Conservation (phyloP, 2,113 vertebrate genomes). For the Pristiophorus japonicus region DNA sequence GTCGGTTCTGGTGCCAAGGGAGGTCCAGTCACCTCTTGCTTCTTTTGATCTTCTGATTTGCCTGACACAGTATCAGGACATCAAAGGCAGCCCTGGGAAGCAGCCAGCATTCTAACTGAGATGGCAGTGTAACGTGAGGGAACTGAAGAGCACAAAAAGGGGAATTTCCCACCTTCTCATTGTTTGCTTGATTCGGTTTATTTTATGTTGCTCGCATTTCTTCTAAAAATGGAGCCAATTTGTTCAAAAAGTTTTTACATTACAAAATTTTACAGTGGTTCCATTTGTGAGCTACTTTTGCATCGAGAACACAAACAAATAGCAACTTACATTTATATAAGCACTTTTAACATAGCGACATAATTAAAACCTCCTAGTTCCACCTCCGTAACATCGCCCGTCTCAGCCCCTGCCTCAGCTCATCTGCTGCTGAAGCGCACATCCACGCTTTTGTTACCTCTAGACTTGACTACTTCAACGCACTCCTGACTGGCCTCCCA, state of each 20-base stretch:
- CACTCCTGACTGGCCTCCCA: too few species aligned
- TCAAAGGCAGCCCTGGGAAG: conserved; percentile 17
- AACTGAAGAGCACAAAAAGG: not conserved
- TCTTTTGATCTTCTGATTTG: conserved; percentile 25
- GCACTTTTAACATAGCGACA: not conserved
- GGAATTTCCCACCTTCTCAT: not conserved
- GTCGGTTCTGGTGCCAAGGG: not conserved
- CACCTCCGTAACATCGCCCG: too few species aligned
- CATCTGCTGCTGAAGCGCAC: too few species aligned
- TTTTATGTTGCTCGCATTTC: not conserved
- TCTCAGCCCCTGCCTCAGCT: too few species aligned
- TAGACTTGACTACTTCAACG: too few species aligned
- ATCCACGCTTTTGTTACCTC: too few species aligned
- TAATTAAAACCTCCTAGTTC: too few species aligned
- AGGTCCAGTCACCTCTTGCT: not conserved
- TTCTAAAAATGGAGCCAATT: not conserved
- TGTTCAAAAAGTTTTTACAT: not conserved
- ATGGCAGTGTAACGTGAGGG: not conserved
- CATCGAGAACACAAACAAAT: not conserved
- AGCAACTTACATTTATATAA: not conserved
- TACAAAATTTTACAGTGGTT: not conserved
- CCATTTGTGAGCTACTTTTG: not conserved
- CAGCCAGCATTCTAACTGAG: not conserved
- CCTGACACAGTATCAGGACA: conserved; percentile 7
- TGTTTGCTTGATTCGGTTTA: not conserved